phyloP scores from a whole-genome alignment of 2,888 invertebrate genomes.

The Phragmatobia fuliginosa region DNA sequence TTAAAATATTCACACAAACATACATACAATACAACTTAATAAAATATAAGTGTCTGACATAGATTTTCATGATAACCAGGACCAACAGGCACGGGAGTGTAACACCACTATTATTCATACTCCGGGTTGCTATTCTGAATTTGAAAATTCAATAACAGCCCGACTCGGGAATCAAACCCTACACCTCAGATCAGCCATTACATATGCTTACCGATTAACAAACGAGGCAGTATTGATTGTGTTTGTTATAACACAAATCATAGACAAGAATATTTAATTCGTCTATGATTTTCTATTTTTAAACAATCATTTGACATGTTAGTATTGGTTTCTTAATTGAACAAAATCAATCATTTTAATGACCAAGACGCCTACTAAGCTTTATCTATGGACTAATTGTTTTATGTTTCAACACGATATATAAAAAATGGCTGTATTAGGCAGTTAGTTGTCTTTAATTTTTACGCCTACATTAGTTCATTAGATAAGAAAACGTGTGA shows the following conservation, averaged over 20 bases:
- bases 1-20: background rate
- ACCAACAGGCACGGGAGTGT: too few species aligned
- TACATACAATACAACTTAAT: too few species aligned
- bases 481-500: background rate
- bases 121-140: too few species aligned
- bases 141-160: too few species aligned
- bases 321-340: background rate
- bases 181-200: too few species aligned
- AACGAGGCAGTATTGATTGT: too few species aligned
- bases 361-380: constrained; percentile 2
- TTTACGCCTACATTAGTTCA: background rate
- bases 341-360: constrained; percentile 1
- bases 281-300: background rate
- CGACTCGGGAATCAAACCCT: too few species aligned
- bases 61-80: too few species aligned
- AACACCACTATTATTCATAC: too few species aligned
- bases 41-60: too few species aligned
- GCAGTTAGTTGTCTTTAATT: background rate
- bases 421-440: background rate
- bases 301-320: background rate
- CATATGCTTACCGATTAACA: too few species aligned
- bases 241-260: background rate
- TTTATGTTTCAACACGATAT: background rate
- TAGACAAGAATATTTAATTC: background rate
- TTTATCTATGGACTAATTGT: background rate